Base-by-base conservation (phyloP, 92 coral and sea anemone species). In the Phenganax subtilis region DNA sequence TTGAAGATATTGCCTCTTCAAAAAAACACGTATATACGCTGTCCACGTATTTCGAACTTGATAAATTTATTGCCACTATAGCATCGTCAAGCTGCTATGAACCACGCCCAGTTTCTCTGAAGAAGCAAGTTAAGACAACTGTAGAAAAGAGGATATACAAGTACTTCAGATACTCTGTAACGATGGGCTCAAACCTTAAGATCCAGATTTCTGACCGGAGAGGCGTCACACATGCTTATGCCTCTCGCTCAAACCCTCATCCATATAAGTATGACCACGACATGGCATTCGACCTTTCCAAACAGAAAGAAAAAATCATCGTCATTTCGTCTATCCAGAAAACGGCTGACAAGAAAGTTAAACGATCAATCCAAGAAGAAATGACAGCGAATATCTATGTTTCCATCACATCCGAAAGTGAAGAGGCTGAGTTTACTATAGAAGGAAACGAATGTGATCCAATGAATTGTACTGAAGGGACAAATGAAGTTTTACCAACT, bases 191-290 rank as follows among this genome's bases (percentile, higher is more conserved):
- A 72, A 84, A 75, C 54, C 64, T 84, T 65, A 37, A 51, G 82
- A 80, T 84, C 59, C 75, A 80, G 27, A 75, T 84, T 54, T 63
- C 29, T 12, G 85, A 82, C 52, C 64, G 53, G 30, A 12, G 25
- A 54, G 85, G 85, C 8, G 10, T 54, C 30, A 82, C 85, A 25
- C 4, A 25, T 58, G 70, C 71, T 60, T 82, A 82, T 67, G 85
- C n/a, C 52, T 82, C 85, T 70, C 85, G 79, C 17, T 70, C 76
- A 61, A 82, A 72, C 64, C 85, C 85, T 17, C 85, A 82, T 63
- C 87, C 82, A 54, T 84, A 76, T 55, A 75, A 84, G 82, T 84
- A 84, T 63, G 87, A 84, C 76, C 55, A 75, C 54, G 87, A 84
- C 76, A 62, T 75, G 55, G 72, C 61, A 60, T 67, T 75, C 69